Evolutionary conservation across 1,140 invertebrate species (phyloP).

Genomic region (Eumeta japonica): DNA sequence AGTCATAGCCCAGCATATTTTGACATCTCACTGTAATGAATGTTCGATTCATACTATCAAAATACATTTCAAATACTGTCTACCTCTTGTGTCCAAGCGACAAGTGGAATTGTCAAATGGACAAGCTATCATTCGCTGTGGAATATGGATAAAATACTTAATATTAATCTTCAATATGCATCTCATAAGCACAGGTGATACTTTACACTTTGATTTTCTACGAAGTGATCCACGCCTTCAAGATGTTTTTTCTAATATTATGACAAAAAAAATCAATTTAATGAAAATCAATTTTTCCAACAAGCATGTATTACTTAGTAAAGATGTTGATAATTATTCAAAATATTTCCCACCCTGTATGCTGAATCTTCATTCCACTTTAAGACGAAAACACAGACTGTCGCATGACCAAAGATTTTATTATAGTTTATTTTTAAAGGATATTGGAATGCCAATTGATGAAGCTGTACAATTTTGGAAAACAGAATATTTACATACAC

Average conservation of each 20-base stretch:
- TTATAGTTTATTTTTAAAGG: slow-evolving; percentile 71
- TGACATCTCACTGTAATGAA: slow-evolving; percentile 19
- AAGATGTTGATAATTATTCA: slow-evolving; percentile 56
- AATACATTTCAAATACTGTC: slow-evolving; percentile 56
- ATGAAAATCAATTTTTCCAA: too few species aligned
- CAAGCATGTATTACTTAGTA: slow-evolving; percentile 28
- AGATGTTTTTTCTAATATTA: slow-evolving; percentile 38
- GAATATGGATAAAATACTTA: slow-evolving; percentile 59
- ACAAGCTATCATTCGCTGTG: slow-evolving; percentile 53
- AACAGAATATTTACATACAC: slow-evolving; percentile 63
- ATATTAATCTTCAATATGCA: slow-evolving; percentile 51
- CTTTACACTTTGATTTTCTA: slow-evolving; percentile 23
- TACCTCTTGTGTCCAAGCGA: slow-evolving; percentile 51
- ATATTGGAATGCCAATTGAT: slow-evolving; percentile 65
- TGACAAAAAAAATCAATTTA: slow-evolving; percentile 15
- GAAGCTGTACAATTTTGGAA: slow-evolving; percentile 68
- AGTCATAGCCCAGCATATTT: slow-evolving; percentile 33
- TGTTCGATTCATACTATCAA: slow-evolving; percentile 28
- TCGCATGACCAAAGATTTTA: slow-evolving; percentile 71
- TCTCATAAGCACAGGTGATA: slow-evolving; percentile 38
- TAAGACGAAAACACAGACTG: slow-evolving; percentile 68
- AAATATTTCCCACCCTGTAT: slow-evolving; percentile 74
- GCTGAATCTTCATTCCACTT: slow-evolving; percentile 65
- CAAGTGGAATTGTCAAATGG: slow-evolving; percentile 56
- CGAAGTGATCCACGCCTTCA: slow-evolving; percentile 50